These are phyloP conservation scores for Drosophila funebris DNA, from an alignment of 1,140 invertebrate species.

Conservation along the genomic window DNA sequence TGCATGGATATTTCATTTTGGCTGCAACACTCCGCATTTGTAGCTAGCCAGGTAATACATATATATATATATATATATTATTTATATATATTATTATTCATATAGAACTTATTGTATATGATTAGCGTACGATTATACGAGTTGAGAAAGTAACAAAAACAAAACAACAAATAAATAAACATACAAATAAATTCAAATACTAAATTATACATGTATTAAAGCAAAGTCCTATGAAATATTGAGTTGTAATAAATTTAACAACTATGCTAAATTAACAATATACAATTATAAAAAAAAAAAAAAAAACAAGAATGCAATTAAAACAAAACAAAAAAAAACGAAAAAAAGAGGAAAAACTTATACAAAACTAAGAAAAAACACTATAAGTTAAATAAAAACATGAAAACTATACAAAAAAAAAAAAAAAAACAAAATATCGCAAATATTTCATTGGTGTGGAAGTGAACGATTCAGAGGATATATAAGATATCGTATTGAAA, in stretches of 20 bases:
- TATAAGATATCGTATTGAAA: too few relatives aligned
- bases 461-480: too few relatives aligned
- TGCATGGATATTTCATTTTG: constrained; percentile 11
- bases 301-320: constrained; percentile 37
- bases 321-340: too few relatives aligned
- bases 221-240: constrained; percentile 64
- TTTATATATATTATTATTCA: constrained; percentile 52
- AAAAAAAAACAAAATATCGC: too few relatives aligned
- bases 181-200: constrained; percentile 9
- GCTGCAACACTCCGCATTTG: constrained; percentile 29
- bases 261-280: constrained; percentile 42
- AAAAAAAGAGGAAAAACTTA: constrained; percentile 32
- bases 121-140: constrained; percentile 41
- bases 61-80: constrained; percentile 17
- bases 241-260: constrained; percentile 51
- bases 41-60: constrained; percentile 63
- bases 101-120: constrained; percentile 56
- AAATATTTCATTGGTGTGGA: neutral
- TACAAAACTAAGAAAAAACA: constrained; percentile 41
- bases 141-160: constrained; percentile 6
- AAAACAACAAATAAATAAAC: constrained; percentile 8
- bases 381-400: constrained; percentile 71
- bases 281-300: constrained; percentile 41
- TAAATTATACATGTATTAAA: constrained; percentile 52
- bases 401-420: constrained; percentile 40